Evolutionary conservation across 2,888 invertebrate species (phyloP).

Genomic region (Diadromus collaris): DNA sequence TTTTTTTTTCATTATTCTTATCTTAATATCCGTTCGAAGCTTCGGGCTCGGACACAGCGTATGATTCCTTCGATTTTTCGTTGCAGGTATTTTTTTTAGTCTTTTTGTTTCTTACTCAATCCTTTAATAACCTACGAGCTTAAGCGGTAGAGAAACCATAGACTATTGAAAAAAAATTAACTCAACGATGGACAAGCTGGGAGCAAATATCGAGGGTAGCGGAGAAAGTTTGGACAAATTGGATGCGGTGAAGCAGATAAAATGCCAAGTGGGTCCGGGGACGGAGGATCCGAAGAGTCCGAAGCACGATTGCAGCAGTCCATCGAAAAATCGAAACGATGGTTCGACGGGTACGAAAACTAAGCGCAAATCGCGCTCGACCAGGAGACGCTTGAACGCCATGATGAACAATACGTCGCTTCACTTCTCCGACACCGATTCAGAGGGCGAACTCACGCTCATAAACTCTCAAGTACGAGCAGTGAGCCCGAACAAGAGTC

Average conservation of each 20-base stretch:
- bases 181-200: conserved; percentile 35
- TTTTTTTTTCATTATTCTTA: conserved; percentile 1
- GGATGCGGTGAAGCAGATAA: conserved; percentile 61
- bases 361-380: conserved; percentile 75
- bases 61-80: conserved; percentile 35
- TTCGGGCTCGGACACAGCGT: background rate
- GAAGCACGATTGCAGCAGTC: conserved; percentile 37
- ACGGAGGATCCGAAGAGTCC: conserved; percentile 41
- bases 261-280: conserved; percentile 62
- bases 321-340: conserved; percentile 45
- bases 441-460: conserved; percentile 76
- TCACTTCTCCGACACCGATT: conserved; percentile 78
- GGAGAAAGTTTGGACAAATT: conserved; percentile 44
- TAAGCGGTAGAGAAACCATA: background rate
- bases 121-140: conserved; percentile 15
- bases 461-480: conserved; percentile 61
- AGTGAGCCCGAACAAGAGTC: conserved; percentile 45
- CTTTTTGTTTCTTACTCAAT: conserved; percentile 9
- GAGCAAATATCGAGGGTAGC: conserved; percentile 17
- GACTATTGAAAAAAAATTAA: background rate
- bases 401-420: conserved; percentile 77
- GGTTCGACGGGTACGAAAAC: conserved; percentile 64
- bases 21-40: conserved; percentile 21
- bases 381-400: conserved; percentile 75
- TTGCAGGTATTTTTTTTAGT: conserved; percentile 48